Evolutionary conservation across 2,797 vertebrate species (phyloP).

Genomic region (Clangula hyemalis): DNA sequence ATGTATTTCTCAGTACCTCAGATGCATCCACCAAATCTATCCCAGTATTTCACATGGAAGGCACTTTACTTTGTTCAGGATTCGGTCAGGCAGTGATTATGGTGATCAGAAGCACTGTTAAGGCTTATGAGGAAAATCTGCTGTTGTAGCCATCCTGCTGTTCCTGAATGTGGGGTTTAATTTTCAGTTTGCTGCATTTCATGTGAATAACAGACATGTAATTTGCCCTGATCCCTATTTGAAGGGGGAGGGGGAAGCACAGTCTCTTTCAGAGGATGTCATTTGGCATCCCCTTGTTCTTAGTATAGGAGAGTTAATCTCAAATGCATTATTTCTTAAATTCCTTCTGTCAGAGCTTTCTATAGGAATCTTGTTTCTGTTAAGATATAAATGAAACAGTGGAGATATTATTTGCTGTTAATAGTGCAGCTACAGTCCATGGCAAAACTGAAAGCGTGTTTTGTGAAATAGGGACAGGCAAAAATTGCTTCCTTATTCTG

Average conservation of each 20-base stretch:
- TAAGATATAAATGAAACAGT: constrained; percentile 54
- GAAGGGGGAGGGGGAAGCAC: background rate
- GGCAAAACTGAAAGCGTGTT: constrained; percentile 67
- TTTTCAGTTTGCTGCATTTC: background rate
- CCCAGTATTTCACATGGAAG: background rate
- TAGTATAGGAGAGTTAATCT: constrained; percentile 1
- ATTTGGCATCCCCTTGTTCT: background rate
- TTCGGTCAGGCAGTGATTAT: background rate
- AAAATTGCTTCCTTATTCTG: constrained; percentile 66
- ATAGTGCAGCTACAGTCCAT: constrained; percentile 60
- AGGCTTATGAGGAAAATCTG: background rate
- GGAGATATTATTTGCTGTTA: constrained; percentile 56
- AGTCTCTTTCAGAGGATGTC: background rate
- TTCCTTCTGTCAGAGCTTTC: constrained; percentile 44
- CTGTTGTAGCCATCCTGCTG: background rate
- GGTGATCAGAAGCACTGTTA: background rate
- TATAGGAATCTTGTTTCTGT: constrained; percentile 61
- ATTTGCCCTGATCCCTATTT: background rate
- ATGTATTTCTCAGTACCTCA: background rate
- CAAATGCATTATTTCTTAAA: constrained; percentile 30
- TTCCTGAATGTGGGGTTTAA: background rate
- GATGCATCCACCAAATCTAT: background rate
- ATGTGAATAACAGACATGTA: background rate
- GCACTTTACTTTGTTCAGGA: constrained; percentile 13
- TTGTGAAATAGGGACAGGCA: constrained; percentile 56